Percentiles rank a stretch among this genome's conserved stretches.
Evolutionary conservation across 2,113 vertebrate species (phyloP).

Genomic region (Dicrurus megarhynchus): DNA sequence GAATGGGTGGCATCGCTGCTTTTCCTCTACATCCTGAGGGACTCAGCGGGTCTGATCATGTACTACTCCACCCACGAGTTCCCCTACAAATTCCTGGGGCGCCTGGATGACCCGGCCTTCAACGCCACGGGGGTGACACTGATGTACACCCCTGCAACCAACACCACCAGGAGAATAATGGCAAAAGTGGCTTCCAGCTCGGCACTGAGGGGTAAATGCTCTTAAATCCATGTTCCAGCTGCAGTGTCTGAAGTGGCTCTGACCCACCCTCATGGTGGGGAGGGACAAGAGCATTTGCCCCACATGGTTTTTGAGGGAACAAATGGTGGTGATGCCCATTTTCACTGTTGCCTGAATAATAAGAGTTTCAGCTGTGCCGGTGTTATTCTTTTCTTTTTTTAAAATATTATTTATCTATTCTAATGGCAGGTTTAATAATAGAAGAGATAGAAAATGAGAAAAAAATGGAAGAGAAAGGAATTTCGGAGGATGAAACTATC

Average conservation of each 20-base stretch:
- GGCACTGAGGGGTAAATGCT: neutral
- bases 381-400: neutral
- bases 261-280: rapidly evolving
- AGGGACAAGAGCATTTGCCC: neutral
- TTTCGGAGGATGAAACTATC: constrained; percentile 27
- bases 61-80: rapidly evolving
- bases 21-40: constrained; percentile 28
- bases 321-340: neutral
- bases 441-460: constrained; percentile 75
- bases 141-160: constrained; percentile 74
- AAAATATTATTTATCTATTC: neutral
- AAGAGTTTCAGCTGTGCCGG: neutral
- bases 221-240: neutral
- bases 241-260: neutral
- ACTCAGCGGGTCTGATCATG: rapidly evolving
- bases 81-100: neutral
- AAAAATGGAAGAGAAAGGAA: constrained; percentile 72
- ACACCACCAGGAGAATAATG: constrained; percentile 79
- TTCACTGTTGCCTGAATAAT: neutral
- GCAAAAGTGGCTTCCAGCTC: constrained; percentile 72
- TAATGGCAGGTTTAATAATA: constrained; percentile 40
- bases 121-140: neutral
- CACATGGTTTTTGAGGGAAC: neutral
- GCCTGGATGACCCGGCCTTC: neutral
- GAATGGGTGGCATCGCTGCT: constrained; percentile 72